Evolutionary conservation across 2,888 invertebrate species (phyloP).

Genomic region (Apoda limacodes): DNA sequence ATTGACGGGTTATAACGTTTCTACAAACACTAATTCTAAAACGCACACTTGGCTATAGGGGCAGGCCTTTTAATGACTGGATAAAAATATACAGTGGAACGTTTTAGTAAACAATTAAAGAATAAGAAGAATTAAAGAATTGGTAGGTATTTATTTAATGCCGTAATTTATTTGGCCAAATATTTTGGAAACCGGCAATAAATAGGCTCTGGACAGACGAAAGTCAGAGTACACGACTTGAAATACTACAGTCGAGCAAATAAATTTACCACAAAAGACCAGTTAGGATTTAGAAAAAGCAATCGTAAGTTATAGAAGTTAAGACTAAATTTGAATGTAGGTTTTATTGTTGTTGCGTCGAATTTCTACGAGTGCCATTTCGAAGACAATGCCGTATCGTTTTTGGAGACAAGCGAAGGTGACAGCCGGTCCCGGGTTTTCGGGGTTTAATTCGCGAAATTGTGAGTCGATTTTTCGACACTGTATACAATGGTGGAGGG

Average conservation of each 20-base stretch:
- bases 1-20: no score
- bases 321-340: constrained; percentile 20
- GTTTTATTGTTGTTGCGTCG: constrained; percentile 7
- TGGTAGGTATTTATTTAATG: no score
- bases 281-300: no score
- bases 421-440: constrained; percentile 48
- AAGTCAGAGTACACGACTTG: constrained; percentile 44
- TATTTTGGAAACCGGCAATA: constrained; percentile 47
- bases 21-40: no score
- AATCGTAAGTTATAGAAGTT: no score
- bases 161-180: constrained; percentile 50
- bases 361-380: constrained; percentile 5
- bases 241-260: constrained; percentile 31
- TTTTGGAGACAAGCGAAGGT: constrained; percentile 57
- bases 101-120: no score
- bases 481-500: constrained; percentile 47
- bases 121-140: no score
- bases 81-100: no score
- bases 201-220: constrained; percentile 52
- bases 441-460: constrained; percentile 57
- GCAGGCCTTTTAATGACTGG: no score
- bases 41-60: no score
- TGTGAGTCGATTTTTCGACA: constrained; percentile 36
- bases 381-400: constrained; percentile 54
- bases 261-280: neutral